These are phyloP conservation scores for Cirrhinus mrigala DNA, from an alignment of 2,797 vertebrate species.

Conservation along the genomic window DNA sequence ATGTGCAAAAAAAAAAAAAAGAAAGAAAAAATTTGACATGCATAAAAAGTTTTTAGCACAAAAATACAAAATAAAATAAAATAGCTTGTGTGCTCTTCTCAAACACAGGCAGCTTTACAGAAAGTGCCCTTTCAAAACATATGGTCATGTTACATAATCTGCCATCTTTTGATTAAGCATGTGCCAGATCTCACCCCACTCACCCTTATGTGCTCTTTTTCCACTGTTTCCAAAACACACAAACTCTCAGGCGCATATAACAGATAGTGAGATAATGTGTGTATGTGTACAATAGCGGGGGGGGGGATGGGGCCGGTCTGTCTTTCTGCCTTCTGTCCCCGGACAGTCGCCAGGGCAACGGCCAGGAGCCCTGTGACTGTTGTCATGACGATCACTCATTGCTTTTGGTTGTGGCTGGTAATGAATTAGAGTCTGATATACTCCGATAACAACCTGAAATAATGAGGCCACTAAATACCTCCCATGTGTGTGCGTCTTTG, in stretches of 20 bases:
- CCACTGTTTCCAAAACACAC: slow-evolving; percentile 12
- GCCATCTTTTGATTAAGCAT: not conserved
- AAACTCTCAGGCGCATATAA: not conserved
- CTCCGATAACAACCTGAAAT: slow-evolving; percentile 52
- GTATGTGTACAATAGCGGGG: not conserved
- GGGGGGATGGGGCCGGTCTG: not conserved
- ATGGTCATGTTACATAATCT: not conserved
- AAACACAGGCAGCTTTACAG: not conserved
- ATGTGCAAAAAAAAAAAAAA: not conserved
- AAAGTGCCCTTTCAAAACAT: slow-evolving; percentile 3
- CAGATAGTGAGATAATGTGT: not conserved
- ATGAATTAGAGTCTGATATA: slow-evolving; percentile 51
- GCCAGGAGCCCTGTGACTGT: slow-evolving; percentile 46
- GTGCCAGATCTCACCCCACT: not conserved
- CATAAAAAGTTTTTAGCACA: not conserved
- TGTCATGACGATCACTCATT: slow-evolving; percentile 56
- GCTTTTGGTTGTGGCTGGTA: slow-evolving; percentile 46
- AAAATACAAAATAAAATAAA: not conserved
- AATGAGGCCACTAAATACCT: slow-evolving; percentile 48
- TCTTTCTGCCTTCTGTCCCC: slow-evolving; percentile 43
- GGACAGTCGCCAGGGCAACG: slow-evolving; percentile 51
- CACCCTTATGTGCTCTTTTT: not conserved
- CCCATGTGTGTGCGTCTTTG: slow-evolving; percentile 25
- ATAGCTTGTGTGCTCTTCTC: too few species aligned
- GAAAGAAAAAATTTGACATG: too few species aligned